Evolutionary conservation across 1,140 invertebrate genomes (phyloP).

Genomic region (Temnothorax nylanderi): DNA sequence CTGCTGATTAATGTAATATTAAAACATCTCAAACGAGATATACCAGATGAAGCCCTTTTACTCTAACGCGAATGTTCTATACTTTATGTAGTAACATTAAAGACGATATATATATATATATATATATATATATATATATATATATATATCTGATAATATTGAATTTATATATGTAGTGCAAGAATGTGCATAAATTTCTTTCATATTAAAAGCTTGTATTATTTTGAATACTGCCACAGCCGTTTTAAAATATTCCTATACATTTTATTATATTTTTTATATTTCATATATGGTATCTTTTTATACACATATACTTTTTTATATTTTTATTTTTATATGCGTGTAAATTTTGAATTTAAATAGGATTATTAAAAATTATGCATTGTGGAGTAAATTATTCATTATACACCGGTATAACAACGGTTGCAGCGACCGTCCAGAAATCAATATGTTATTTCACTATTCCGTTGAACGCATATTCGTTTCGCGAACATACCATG

Average conservation of each 20-base stretch:
- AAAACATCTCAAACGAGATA: slow-evolving; percentile 4
- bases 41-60: neutral
- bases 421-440: neutral
- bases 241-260: neutral
- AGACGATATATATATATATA: neutral
- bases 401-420: neutral
- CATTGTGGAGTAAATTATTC: neutral
- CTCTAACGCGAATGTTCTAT: neutral
- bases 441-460: neutral
- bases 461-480: neutral
- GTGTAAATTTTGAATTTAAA: neutral
- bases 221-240: neutral
- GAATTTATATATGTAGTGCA: neutral
- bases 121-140: neutral
- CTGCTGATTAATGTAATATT: neutral
- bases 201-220: neutral
- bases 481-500: neutral
- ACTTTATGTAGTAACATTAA: neutral
- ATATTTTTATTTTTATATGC: neutral
- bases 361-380: neutral
- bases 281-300: neutral
- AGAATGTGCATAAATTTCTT: neutral
- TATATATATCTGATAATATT: neutral
- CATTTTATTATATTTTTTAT: neutral
- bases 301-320: neutral